Percentiles rank a stretch among this genome's conserved stretches.
Conservation (phyloP, 2,797 vertebrate genomes). For the Falco peregrinus region DNA sequence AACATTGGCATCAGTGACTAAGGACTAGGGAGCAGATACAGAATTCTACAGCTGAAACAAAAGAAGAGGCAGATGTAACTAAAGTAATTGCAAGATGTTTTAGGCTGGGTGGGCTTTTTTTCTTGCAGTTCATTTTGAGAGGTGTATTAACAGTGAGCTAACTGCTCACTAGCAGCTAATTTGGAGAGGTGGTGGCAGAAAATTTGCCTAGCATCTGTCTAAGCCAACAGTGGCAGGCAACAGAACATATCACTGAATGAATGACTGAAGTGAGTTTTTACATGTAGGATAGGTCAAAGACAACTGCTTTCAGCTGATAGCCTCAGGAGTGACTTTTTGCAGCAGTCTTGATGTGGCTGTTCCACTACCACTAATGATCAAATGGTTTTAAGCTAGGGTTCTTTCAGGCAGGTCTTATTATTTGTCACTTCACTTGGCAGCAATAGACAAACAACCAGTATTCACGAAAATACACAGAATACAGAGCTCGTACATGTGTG, state of each 20-base stretch:
- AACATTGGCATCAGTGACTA: background rate
- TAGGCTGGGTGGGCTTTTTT: background rate
- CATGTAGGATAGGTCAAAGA: background rate
- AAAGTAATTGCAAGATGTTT: background rate
- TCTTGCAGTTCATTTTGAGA: background rate
- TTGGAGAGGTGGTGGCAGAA: background rate
- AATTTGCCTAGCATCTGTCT: background rate
- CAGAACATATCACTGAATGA: background rate
- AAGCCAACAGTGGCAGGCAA: background rate
- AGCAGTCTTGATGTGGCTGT: background rate
- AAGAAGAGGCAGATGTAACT: background rate
- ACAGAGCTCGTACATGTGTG: background rate
- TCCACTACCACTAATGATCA: background rate
- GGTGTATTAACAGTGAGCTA: background rate
- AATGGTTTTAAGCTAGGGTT: background rate
- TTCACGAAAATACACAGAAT: background rate
- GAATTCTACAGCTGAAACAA: background rate
- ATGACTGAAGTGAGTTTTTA: background rate
- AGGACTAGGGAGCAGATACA: background rate
- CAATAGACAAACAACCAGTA: background rate
- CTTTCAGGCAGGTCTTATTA: background rate
- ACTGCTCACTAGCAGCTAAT: background rate
- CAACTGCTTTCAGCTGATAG: background rate
- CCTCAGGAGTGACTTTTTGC: background rate
- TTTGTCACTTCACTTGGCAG: background rate